Evolutionary conservation across 2,797 vertebrate genomes (phyloP).

Genomic region (Sardinella longiceps): DNA sequence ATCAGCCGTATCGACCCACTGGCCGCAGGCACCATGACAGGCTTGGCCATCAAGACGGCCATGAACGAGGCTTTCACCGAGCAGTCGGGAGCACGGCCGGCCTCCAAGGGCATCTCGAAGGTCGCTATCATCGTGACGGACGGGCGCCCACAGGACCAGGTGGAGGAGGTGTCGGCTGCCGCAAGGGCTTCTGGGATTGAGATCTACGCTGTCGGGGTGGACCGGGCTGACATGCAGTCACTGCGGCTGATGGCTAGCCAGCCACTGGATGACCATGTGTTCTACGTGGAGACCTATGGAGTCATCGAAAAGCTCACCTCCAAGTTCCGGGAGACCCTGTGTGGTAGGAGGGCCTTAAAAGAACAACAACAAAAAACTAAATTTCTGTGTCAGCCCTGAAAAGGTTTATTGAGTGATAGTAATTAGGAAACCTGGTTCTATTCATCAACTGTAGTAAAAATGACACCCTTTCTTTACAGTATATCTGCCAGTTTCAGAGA

Average conservation of each 20-base stretch:
- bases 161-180: slow-evolving; percentile 73
- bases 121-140: slow-evolving; percentile 94
- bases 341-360: slow-evolving; percentile 70
- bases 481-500: background rate
- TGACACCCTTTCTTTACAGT: too few relatives aligned
- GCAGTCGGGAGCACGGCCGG: slow-evolving; percentile 86
- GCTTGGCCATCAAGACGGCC: slow-evolving; percentile 91
- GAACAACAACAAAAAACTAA: too few relatives aligned
- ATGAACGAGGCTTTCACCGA: slow-evolving; percentile 91
- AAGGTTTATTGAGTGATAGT: background rate
- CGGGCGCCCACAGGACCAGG: slow-evolving; percentile 92
- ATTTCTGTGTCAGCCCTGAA: background rate
- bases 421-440: background rate
- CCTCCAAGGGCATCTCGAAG: slow-evolving; percentile 82
- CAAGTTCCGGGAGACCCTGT: slow-evolving; percentile 89
- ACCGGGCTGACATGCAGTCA: slow-evolving; percentile 85
- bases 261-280: slow-evolving; percentile 89
- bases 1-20: slow-evolving; percentile 88
- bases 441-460: background rate
- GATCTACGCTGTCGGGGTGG: slow-evolving; percentile 88
- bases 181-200: slow-evolving; percentile 73
- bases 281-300: slow-evolving; percentile 93
- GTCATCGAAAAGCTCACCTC: slow-evolving; percentile 94
- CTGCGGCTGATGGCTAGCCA: slow-evolving; percentile 87
- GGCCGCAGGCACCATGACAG: slow-evolving; percentile 95